Conservation (phyloP, 2,888 invertebrate genomes). For the Callosobruchus maculatus region DNA sequence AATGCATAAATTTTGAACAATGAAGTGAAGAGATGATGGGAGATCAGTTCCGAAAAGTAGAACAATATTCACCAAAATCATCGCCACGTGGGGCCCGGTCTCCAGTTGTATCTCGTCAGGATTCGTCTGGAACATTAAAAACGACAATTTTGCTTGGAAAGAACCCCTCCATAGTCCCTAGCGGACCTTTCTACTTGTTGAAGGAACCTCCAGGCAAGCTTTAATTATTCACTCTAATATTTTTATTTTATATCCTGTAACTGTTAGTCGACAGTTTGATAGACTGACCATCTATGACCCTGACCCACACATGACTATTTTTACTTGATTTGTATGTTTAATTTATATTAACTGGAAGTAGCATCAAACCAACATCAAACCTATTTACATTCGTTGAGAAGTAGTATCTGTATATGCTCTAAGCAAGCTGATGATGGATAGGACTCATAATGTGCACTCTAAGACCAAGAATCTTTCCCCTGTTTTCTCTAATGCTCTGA, state of each 20-base stretch:
- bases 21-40: constrained; percentile 77
- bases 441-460: too few relatives aligned
- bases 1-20: constrained; percentile 27
- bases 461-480: too few relatives aligned
- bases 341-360: too few relatives aligned
- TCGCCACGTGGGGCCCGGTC: constrained; percentile 91
- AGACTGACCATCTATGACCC: neutral
- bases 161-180: constrained; percentile 94
- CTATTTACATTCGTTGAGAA: too few relatives aligned
- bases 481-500: too few relatives aligned
- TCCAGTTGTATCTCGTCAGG: constrained; percentile 92
- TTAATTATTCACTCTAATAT: neutral
- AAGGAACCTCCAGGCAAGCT: constrained; percentile 84
- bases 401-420: too few relatives aligned
- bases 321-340: too few relatives aligned
- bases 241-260: neutral
- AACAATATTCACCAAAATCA: constrained; percentile 92
- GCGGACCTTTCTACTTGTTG: constrained; percentile 97
- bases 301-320: neutral
- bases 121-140: constrained; percentile 95
- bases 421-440: too few relatives aligned
- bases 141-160: constrained; percentile 96
- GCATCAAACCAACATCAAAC: too few relatives aligned
- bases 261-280: neutral
- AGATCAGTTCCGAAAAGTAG: constrained; percentile 89